These are phyloP conservation scores for Aphelenchoides besseyi DNA, from an alignment of 1,140 invertebrate species.

Conservation along the genomic window DNA sequence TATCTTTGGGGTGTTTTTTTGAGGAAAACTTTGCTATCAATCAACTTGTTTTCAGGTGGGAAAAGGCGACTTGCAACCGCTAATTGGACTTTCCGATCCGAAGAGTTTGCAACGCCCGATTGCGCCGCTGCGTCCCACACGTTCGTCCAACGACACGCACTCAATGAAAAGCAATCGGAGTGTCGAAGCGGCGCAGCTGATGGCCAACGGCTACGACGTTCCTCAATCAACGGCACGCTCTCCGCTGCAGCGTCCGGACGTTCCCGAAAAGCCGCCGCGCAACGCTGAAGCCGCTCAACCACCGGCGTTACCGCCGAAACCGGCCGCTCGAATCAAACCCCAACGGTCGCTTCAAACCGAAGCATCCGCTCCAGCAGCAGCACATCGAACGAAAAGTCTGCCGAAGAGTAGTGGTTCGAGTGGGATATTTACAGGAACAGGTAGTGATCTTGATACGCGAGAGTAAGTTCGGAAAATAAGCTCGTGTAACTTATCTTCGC, in stretches of 20 bases:
- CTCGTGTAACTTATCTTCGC: not conserved
- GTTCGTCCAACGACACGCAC: not conserved
- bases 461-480: not conserved
- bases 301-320: conserved; percentile 18
- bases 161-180: not conserved
- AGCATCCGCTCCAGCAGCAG: not conserved
- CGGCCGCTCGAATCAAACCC: conserved; percentile 17
- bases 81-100: conserved; percentile 14
- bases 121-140: not conserved
- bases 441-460: not conserved
- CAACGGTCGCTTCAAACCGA: not conserved
- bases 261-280: too few species aligned
- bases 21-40: not conserved
- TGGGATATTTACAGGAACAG: not conserved
- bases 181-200: not conserved
- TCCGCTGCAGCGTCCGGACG: too few species aligned
- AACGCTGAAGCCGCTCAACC: not conserved
- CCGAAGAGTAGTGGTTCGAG: not conserved
- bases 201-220: conserved; percentile 12
- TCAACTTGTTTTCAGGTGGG: conserved; percentile 9
- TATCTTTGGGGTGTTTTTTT: not conserved
- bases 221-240: not conserved
- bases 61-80: conserved; percentile 1
- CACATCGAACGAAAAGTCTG: conserved; percentile 6
- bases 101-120: not conserved